These are phyloP conservation scores for Lithophane socia DNA, from an alignment of 2,888 invertebrate species.

Conservation along the genomic window DNA sequence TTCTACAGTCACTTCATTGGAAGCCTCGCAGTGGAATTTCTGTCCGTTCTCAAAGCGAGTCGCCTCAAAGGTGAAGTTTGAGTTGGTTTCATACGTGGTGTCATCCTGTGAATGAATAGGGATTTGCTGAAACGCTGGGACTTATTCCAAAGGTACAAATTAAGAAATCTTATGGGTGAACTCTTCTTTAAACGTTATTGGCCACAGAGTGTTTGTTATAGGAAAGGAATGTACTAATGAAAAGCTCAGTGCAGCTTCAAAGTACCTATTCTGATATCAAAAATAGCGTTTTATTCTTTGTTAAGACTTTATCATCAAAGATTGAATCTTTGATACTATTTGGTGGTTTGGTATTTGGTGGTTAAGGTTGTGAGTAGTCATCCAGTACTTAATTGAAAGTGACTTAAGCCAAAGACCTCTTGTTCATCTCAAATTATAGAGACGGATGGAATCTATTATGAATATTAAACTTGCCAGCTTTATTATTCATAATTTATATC, in stretches of 20 bases:
- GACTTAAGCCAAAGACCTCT: slow-evolving; percentile 17
- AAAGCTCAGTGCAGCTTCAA: not conserved
- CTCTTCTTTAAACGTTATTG: not conserved
- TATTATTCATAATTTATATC: slow-evolving; percentile 29
- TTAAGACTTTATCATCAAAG: not conserved
- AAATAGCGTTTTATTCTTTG: not conserved
- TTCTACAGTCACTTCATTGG: slow-evolving; percentile 94
- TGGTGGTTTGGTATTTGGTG: too few relatives aligned
- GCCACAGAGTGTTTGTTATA: not conserved
- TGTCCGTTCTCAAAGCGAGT: slow-evolving; percentile 95
- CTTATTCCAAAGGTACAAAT: slow-evolving; percentile 1
- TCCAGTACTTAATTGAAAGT: slow-evolving; percentile 27
- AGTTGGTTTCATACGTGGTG: slow-evolving; percentile 95
- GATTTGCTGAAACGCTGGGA: not conserved
- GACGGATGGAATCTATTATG: slow-evolving; percentile 14
- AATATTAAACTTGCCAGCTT: slow-evolving; percentile 32
- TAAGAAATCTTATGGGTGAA: not conserved
- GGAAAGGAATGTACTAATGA: not conserved
- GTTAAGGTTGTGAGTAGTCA: slow-evolving; percentile 12
- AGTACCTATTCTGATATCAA: not conserved
- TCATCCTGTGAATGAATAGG: slow-evolving; percentile 89
- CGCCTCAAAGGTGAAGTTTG: slow-evolving; percentile 94
- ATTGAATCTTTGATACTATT: not conserved
- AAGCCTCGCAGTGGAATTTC: slow-evolving; percentile 95
- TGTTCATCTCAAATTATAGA: slow-evolving; percentile 28